Evolutionary conservation across 2,113 vertebrate species (phyloP).

Genomic region (Campylomormyrus tamandua): DNA sequence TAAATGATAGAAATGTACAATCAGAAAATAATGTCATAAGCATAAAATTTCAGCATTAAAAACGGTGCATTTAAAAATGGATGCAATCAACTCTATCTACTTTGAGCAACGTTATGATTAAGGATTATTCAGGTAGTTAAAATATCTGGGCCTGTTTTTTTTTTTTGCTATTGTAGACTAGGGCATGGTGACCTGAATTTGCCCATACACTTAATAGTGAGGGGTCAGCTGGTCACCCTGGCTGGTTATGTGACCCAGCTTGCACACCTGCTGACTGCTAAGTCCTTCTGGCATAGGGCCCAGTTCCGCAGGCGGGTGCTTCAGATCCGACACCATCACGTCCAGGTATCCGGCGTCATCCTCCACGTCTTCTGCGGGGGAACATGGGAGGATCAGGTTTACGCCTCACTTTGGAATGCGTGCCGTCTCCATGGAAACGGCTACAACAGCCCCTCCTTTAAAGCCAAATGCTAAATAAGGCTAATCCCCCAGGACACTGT

Average conservation of each 20-base stretch:
- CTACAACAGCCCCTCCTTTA: neutral
- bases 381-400: neutral
- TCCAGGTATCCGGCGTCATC: constrained; percentile 88
- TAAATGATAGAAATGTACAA: neutral
- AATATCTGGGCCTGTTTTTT: neutral
- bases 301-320: constrained; percentile 77
- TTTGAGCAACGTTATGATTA: neutral
- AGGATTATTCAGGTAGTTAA: neutral
- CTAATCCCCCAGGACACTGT: neutral
- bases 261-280: constrained; percentile 37
- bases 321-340: constrained; percentile 72
- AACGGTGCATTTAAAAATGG: neutral
- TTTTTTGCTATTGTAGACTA: neutral
- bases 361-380: constrained; percentile 72
- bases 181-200: neutral
- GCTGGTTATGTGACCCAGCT: neutral
- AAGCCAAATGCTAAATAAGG: neutral
- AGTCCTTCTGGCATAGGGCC: constrained; percentile 87
- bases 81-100: neutral
- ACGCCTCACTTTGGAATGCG: neutral
- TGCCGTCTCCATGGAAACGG: neutral
- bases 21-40: neutral
- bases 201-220: neutral
- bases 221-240: neutral
- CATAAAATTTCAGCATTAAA: neutral